Conservation (phyloP, 2,113 vertebrate genomes). For the Eulemur rufifrons region DNA sequence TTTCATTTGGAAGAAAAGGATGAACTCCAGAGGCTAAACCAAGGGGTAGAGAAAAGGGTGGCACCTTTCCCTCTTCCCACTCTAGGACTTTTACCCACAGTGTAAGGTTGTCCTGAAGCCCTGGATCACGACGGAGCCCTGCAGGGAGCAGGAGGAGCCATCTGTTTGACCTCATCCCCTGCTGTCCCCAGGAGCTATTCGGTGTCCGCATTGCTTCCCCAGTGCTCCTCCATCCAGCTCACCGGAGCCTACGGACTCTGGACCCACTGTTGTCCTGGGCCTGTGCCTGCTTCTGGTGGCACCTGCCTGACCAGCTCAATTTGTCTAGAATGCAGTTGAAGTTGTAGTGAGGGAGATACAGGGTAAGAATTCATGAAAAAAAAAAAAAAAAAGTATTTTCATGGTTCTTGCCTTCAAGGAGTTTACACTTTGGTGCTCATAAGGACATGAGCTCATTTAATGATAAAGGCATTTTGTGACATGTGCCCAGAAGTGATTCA, state of each 20-base stretch:
- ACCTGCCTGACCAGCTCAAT: neutral
- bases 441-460: neutral
- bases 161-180: neutral
- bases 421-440: neutral
- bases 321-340: neutral
- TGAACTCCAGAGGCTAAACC: neutral
- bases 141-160: neutral
- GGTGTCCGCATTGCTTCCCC: neutral
- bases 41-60: neutral
- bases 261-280: too few relatives aligned
- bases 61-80: accelerated
- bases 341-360: neutral
- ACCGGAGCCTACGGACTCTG: neutral
- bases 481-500: neutral
- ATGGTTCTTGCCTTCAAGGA: neutral
- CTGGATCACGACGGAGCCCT: neutral
- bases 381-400: neutral
- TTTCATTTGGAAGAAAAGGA: neutral
- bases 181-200: neutral
- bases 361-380: neutral
- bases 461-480: neutral
- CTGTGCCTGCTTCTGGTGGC: neutral
- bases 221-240: neutral
- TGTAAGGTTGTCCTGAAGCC: neutral
- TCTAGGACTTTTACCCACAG: neutral